Evolutionary conservation across 2,797 vertebrate genomes (phyloP), one percentile per base, ranked within the genome.

Genomic region (Chrosomus eos): DNA sequence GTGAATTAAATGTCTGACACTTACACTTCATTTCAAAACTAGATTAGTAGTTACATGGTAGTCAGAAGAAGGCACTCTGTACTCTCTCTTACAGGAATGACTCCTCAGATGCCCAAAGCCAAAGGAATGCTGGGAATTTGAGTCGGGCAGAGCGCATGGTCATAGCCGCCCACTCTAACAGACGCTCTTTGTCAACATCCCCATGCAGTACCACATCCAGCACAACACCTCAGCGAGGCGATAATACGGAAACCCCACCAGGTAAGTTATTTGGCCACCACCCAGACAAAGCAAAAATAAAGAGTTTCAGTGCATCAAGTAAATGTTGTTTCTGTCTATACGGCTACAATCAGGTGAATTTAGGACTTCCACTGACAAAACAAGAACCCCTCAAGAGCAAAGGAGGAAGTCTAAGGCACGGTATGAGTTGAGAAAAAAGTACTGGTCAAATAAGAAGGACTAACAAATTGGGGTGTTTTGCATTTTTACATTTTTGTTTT

Each of bases 81-180:
- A 23, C 26, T 74, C 13, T 51, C 45, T 79, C n/a, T 80, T 62
- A 79, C 45, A 91, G 91, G 62, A 79, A 86, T 58, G 66, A n/a
- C 66, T 77, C 85, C 53, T 68, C 87, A 86, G 81, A 36, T 7
- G 19, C n/a, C 70, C 62, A 64, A 82, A 91, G 23, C 73, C 62
- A 64, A 82, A 91, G 23, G 73, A 80, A 55, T 77, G 23, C 16
- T 0, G 33, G 38, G 11, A 31, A 11, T 23, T 82, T 95, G 80
- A 95, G 94, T 55, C 91, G 92, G 51, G 92, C 94, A 0, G 94
- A 93, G 23, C 85, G 0, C 9, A 95, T 96, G 95, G 92, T 94
- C 45, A 89, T 90, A 1, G 95, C 93, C 0, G 89, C 86, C 0
- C 51, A 87, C 23, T 90, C 88, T 28, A 60, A 51, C 36, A 91